Conservation (phyloP, 2,113 vertebrate genomes). For the Seriola rivoliana region DNA sequence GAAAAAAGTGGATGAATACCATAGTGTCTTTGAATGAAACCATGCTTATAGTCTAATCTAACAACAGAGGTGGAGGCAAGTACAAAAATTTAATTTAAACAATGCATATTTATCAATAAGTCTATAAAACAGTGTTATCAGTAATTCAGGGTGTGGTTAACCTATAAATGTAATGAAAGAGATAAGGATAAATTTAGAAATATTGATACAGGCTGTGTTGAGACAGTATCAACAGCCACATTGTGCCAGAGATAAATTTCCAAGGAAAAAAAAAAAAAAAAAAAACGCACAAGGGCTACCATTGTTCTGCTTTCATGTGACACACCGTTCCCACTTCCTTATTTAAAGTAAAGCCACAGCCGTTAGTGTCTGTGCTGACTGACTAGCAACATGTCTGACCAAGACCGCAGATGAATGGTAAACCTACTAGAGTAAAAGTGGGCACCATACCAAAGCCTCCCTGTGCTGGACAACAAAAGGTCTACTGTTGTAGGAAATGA, state of each 20-base stretch:
- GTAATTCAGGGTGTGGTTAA: constrained; percentile 27
- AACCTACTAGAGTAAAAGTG: constrained; percentile 58
- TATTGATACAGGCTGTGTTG: constrained; percentile 18
- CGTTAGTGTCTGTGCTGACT: constrained; percentile 62
- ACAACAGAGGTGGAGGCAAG: not conserved
- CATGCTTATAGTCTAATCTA: not conserved
- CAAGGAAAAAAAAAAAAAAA: constrained; percentile 23
- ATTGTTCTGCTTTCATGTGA: constrained; percentile 76
- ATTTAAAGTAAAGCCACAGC: constrained; percentile 66
- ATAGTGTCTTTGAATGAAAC: not conserved
- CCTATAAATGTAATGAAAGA: constrained; percentile 38
- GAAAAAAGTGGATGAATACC: not conserved
- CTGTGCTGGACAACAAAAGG: constrained; percentile 75
- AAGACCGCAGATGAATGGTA: constrained; percentile 58
- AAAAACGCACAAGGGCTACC: constrained; percentile 67
- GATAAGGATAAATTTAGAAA: constrained; percentile 46
- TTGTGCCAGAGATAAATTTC: constrained; percentile 62
- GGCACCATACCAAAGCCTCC: constrained; percentile 43
- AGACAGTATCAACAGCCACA: constrained; percentile 53
- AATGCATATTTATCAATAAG: constrained; percentile 33
- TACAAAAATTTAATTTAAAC: constrained; percentile 19
- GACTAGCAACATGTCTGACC: constrained; percentile 57
- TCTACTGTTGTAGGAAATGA: constrained; percentile 76
- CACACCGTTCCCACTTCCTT: constrained; percentile 67
- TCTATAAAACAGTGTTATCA: constrained; percentile 28